Conservation (phyloP, 2,888 invertebrate genomes). For the Caprella mutica region DNA sequence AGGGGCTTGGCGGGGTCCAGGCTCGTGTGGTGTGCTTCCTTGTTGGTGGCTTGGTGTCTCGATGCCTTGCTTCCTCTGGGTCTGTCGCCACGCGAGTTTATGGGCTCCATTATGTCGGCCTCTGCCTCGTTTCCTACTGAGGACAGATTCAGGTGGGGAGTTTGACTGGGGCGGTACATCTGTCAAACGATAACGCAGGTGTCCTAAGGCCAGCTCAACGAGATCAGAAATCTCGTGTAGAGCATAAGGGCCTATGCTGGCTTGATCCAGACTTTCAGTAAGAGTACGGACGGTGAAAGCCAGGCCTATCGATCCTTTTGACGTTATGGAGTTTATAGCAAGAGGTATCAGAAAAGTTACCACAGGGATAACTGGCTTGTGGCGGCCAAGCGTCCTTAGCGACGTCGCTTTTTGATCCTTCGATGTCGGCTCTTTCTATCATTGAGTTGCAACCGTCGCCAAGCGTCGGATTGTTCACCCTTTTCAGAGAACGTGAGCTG, state of each 20-base stretch:
- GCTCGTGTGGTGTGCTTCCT: no score
- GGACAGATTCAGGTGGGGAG: constrained; percentile 53
- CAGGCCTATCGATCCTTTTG: constrained; percentile 56
- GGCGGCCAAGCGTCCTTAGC: no score
- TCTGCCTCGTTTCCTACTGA: constrained; percentile 49
- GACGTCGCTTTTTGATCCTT: no score
- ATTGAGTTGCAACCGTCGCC: no score
- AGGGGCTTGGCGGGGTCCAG: no score
- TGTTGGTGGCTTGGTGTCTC: no score
- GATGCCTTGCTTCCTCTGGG: no score
- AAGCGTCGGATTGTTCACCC: no score
- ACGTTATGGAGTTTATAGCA: constrained; percentile 46
- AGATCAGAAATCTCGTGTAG: constrained; percentile 60
- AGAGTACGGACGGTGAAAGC: constrained; percentile 54
- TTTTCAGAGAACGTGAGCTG: no score
- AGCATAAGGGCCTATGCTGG: constrained; percentile 58
- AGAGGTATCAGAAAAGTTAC: constrained; percentile 62
- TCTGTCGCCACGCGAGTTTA: no score
- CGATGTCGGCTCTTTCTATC: no score
- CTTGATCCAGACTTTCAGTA: constrained; percentile 57
- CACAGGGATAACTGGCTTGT: no score
- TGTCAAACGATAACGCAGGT: constrained; percentile 52
- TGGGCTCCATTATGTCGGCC: background rate
- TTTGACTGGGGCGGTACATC: constrained; percentile 54
- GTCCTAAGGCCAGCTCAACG: constrained; percentile 52